Base-by-base conservation (phyloP, 2,888 invertebrate genomes). In the Parnassius glacialis region DNA sequence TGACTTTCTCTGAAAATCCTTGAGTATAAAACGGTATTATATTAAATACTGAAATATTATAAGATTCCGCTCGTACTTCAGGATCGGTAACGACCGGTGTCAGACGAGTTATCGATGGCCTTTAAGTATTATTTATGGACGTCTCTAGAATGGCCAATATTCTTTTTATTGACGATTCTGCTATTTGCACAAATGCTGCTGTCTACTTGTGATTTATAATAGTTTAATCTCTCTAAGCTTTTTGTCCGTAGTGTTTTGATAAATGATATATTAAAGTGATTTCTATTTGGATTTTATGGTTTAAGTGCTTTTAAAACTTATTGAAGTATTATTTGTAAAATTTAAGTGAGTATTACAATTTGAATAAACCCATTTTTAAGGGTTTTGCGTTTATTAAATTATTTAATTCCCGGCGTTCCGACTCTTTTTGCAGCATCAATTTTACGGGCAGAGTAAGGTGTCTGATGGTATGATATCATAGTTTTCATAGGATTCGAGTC, bases 101-200 rank as follows among this genome's bases (percentile, higher is more conserved):
- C 78, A 71, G 71, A 57, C 61, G 64, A 55, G 70, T 76, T 75
- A 80, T 79, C 72, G 79, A 80, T 79, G 74, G 73, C 66, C 71
- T 70, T 78, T 83, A 78, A 82, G 83, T 81, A 84, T 85, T 85
- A 89, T 90, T 90, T 89, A 89, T 86, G 72, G 68, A 65, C 74
- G 75, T 76, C 76, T 79, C 74, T 52, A 70, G 71, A 75, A 73
- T 80, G 70, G 80, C 76, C 78, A 71, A 71, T 68, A 73, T 68
- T 76, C 68, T 68, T 71, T 59, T 69, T 68, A 72, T 72, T 76
- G 76, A 76, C 71, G 74, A 74, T 74, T 73, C 71, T 72, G 74
- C 73, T 83, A 83, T 87, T 85, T 84, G 81, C 80, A 77, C 80
- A 78, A 79, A 78, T 76, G 79, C 78, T 78, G 76, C 77, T 78